Conservation (phyloP, 2,113 vertebrate species). For the Solea senegalensis region DNA sequence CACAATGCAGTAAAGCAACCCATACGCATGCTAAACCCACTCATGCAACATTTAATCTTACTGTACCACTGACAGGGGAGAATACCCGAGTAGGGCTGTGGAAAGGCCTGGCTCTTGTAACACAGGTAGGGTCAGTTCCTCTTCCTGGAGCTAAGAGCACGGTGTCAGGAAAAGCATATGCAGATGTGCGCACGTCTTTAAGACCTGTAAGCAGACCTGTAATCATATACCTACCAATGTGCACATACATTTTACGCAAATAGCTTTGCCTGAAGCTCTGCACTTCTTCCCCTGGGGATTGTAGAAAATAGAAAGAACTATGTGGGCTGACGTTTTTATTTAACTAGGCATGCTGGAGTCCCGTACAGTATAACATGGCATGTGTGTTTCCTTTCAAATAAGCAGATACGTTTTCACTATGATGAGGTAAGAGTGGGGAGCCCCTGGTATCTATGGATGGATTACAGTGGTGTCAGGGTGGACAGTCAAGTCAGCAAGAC, state of each 20-base stretch:
- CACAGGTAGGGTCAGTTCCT: slow-evolving; percentile 67
- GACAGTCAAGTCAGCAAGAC: not conserved
- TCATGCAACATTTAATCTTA: slow-evolving; percentile 39
- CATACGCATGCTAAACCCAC: slow-evolving; percentile 12
- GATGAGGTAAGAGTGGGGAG: slow-evolving; percentile 37
- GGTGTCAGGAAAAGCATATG: slow-evolving; percentile 30
- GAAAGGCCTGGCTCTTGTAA: slow-evolving; percentile 21
- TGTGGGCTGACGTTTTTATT: not conserved
- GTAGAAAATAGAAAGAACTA: slow-evolving; percentile 4
- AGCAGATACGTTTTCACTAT: slow-evolving; percentile 21
- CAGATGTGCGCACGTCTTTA: slow-evolving; percentile 27
- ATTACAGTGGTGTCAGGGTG: not conserved
- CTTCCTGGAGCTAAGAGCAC: slow-evolving; percentile 15
- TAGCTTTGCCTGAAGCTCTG: not conserved
- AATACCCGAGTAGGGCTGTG: slow-evolving; percentile 31
- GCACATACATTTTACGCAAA: slow-evolving; percentile 15
- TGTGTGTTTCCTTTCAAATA: slow-evolving; percentile 27
- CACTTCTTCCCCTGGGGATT: slow-evolving; percentile 12
- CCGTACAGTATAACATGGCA: not conserved
- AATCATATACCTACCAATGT: slow-evolving; percentile 11
- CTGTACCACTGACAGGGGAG: slow-evolving; percentile 40
- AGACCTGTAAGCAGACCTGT: not conserved
- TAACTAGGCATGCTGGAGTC: not conserved
- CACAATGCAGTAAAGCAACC: slow-evolving; percentile 58
- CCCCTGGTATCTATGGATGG: slow-evolving; percentile 7